Base-by-base conservation (phyloP, 2,888 invertebrate genomes). In the Eristalis pertinax region DNA sequence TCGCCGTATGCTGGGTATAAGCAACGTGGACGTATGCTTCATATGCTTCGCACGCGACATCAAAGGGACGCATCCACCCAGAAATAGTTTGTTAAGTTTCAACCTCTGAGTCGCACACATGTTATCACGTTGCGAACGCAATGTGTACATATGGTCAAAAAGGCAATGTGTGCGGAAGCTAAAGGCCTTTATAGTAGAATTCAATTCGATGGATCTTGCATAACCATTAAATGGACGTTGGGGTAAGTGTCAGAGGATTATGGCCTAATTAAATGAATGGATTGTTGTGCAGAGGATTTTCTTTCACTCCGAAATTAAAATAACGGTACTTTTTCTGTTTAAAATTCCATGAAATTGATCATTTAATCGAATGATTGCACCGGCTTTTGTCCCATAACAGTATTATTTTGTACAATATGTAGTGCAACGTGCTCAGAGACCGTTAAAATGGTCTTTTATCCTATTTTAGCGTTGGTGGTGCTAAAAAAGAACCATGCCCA, bases 331-430 rank as follows among this genome's bases (percentile, higher is more conserved):
- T 35, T 22, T n/a, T 68, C 0, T 38, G 81, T 24, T 80, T 73
- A 80, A 80, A 80, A 38, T 74, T 29, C 74, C 80, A 74, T 80
- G 80, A 75, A 75, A 82, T 75, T 75, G 70, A 70, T 62, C 69
- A 35, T 32, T 81, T 81, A 26, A 43, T 65, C 81, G 76, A 65
- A 70, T 70, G 75, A 82, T 82, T 70, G 65, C 38, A 62, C 65
- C 38, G 35, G 58, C 69, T 63, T 60, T 43, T 63, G 29, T 79
- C 26, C 8, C 50, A 19, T 50, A 19, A 50, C 19, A 1, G 19
- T 50, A n/a, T n/a, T 50, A 50, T 50, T 50, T n/a, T 19, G 50
- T 50, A 50, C 19, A 19, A n/a, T 8, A 50, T 29, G 60, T 19
- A 4, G 50, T 63, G 56, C 56, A 22, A 58, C 70, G 70, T n/a